Evolutionary conservation across 2,113 vertebrate species (phyloP).

Genomic region (Hiodon tergisus): DNA sequence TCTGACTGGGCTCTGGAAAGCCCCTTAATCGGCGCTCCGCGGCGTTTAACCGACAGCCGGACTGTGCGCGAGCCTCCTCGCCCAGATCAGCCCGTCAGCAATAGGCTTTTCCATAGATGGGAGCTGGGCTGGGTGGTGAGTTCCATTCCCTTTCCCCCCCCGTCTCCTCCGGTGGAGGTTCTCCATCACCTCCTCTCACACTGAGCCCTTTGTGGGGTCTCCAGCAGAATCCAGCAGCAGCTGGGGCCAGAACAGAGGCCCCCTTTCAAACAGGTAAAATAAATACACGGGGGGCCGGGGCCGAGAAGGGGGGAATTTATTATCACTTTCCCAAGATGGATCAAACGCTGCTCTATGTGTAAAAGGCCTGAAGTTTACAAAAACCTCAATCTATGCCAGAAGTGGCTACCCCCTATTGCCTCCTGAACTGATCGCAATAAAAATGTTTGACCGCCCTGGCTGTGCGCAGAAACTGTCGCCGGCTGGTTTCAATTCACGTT

Average conservation of each 20-base stretch:
- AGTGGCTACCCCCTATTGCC: neutral
- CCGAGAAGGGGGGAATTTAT: conserved; percentile 15
- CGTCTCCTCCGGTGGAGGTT: neutral
- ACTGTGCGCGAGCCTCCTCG: neutral
- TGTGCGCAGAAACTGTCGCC: no score
- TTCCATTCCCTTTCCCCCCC: conserved; percentile 14
- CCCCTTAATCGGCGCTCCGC: conserved; percentile 2
- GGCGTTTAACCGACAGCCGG: conserved; percentile 11
- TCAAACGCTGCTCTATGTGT: conserved; percentile 4
- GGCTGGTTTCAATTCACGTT: no score
- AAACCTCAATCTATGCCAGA: neutral
- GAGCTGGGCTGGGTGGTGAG: neutral
- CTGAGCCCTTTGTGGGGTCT: conserved; percentile 16
- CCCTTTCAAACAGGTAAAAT: conserved; percentile 18
- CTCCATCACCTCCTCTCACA: conserved; percentile 15
- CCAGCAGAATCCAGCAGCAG: conserved; percentile 10
- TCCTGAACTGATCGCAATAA: neutral
- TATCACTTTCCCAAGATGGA: neutral
- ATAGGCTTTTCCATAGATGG: conserved; percentile 3
- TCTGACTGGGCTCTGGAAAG: conserved; percentile 3
- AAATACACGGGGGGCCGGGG: conserved; percentile 1
- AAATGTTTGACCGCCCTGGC: neutral
- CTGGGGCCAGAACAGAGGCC: conserved; percentile 5
- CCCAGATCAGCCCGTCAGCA: neutral
- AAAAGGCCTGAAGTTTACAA: neutral